Base-by-base conservation (phyloP, 2,113 vertebrate genomes). In the Hemibagrus wyckioides region DNA sequence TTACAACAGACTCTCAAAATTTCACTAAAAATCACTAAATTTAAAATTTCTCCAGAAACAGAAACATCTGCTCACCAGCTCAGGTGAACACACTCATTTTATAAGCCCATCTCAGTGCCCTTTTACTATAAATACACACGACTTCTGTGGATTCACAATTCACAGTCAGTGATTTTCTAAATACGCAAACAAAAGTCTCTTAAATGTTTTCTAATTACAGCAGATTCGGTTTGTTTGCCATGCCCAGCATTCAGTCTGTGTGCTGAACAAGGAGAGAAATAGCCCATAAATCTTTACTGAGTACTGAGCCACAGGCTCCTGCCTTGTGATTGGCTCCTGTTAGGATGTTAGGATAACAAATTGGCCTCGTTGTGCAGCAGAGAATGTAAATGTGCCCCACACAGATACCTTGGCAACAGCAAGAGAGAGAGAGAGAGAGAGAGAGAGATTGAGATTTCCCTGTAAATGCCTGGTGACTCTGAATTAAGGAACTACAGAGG, bases 281-380 rank as follows among this genome's bases (percentile, higher is more conserved):
- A 63, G 88, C 86, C 80, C 83, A 87, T 90, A 87, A 88, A 89
- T 89, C 91, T 88, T 84, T 63, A 36, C 75, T 30, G 44, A 84
- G 84, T 63, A 36, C 75, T 30, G 44, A 84, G 84, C 87, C 61
- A 56, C 88, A n/a, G 88, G 85, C 63, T 85, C 86, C 91, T 79
- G 87, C 59, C 63, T 83, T 89, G 73, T 87, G 88, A 90, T 89
- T 89, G 83, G 90, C 75, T 90, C 88, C 87, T 61, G 88, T 88
- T 87, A 90, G 85, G 89, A 86, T 61, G 88, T 88, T 85, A 90
- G 85, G 88, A 86, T 89, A 89, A 91, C 90, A 92, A 91, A 91
- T 88, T 88, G 88, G 84, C 84, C 77, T 57, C 25, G 59, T 84
- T 80, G 85, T 83, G 86, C 69, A 87, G 76, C 86, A 85, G 69